Evolutionary conservation across 1,140 invertebrate genomes (phyloP).

Genomic region (Aphidius gifuensis): DNA sequence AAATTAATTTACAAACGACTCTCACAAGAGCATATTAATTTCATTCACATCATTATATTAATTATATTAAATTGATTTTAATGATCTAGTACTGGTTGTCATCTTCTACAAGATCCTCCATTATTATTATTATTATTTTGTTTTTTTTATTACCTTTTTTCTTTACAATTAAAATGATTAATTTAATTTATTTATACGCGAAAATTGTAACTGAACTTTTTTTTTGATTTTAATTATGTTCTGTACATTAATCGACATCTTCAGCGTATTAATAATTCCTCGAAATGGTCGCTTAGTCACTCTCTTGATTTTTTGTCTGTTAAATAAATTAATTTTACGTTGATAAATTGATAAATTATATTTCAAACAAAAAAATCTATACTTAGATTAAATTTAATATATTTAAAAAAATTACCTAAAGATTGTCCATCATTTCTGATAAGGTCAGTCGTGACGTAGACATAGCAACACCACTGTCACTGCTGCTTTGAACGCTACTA

Average conservation of each 20-base stretch:
- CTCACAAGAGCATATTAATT: conserved; percentile 22
- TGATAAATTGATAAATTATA: no score
- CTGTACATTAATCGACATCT: background rate
- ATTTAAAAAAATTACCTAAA: conserved; percentile 42
- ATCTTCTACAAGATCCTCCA: background rate
- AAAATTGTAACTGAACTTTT: conserved; percentile 5
- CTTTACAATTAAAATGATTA: conserved; percentile 3
- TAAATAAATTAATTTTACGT: background rate
- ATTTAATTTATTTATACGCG: background rate
- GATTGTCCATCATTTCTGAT: conserved; percentile 58
- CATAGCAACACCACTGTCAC: conserved; percentile 75
- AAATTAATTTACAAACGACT: conserved; percentile 33
- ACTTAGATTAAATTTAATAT: background rate
- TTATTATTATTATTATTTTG: background rate
- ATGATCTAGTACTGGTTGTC: background rate
- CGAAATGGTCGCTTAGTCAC: background rate
- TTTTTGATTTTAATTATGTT: background rate
- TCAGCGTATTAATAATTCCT: background rate
- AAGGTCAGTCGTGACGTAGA: conserved; percentile 67
- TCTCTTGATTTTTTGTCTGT: background rate
- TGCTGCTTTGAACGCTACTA: conserved; percentile 74
- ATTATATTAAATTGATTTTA: conserved; percentile 10
- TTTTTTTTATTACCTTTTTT: background rate
- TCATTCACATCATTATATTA: conserved; percentile 18
- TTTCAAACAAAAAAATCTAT: background rate